These are phyloP conservation scores for Acleris cristana DNA, from an alignment of 2,888 invertebrate species.

Conservation along the genomic window DNA sequence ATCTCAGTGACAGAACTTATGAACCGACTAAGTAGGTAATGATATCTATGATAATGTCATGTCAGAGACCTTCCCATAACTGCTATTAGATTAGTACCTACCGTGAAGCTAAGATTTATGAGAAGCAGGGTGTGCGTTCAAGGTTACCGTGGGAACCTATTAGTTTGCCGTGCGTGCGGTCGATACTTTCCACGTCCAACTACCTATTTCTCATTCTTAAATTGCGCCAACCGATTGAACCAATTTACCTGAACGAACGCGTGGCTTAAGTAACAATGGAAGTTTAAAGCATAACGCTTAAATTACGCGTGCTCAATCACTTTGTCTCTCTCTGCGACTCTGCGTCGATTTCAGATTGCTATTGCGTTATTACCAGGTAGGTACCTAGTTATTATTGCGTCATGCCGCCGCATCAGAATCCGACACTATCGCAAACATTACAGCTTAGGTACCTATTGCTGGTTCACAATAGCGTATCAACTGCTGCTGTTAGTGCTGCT, in stretches of 20 bases:
- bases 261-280: slow-evolving; percentile 10
- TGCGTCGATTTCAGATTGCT: slow-evolving; percentile 20
- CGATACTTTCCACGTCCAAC: slow-evolving; percentile 52
- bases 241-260: slow-evolving; percentile 11
- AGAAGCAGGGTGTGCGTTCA: slow-evolving; percentile 64
- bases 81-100: slow-evolving; percentile 37
- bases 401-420: slow-evolving; percentile 18
- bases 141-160: slow-evolving; percentile 56
- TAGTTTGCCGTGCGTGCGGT: slow-evolving; percentile 50
- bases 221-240: slow-evolving; percentile 21
- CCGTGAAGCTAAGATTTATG: slow-evolving; percentile 48
- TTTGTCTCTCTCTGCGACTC: slow-evolving; percentile 25
- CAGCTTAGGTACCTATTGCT: slow-evolving; percentile 11
- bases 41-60: not conserved
- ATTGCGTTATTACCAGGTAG: slow-evolving; percentile 3
- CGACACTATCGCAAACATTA: slow-evolving; percentile 12
- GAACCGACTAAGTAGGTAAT: no score
- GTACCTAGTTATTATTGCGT: slow-evolving; percentile 17
- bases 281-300: slow-evolving; percentile 23
- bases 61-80: slow-evolving; percentile 18
- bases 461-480: slow-evolving; percentile 11
- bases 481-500: no score
- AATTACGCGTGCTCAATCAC: slow-evolving; percentile 22
- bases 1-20: no score
- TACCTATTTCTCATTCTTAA: slow-evolving; percentile 27